These are phyloP conservation scores for Pyrocoelia pectoralis DNA, from an alignment of 2,888 invertebrate species.

Conservation along the genomic window DNA sequence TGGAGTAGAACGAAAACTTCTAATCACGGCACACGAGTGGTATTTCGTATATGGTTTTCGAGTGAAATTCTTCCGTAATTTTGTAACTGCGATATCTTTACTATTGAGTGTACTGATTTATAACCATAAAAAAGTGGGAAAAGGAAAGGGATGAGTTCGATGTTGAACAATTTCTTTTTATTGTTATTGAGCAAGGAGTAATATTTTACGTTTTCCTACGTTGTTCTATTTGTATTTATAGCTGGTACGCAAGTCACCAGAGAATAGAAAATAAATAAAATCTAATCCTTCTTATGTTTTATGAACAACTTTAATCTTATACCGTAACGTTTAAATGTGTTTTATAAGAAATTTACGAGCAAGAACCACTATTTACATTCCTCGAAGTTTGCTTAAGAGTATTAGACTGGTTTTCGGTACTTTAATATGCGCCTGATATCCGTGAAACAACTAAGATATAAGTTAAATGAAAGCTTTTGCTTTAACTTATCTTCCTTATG, in stretches of 20 bases:
- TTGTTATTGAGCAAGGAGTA: constrained; percentile 1
- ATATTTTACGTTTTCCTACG: background rate
- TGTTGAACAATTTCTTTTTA: constrained; percentile 1
- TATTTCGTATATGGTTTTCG: background rate
- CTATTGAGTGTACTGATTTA: background rate
- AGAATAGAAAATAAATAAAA: constrained; percentile 1
- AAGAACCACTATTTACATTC: background rate
- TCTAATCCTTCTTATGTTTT: background rate
- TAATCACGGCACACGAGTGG: background rate
- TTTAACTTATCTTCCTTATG: background rate
- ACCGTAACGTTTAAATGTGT: background rate
- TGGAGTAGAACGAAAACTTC: background rate
- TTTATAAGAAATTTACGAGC: background rate
- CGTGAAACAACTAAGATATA: too few relatives aligned
- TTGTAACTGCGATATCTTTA: background rate
- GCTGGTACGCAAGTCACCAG: background rate
- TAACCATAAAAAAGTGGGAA: background rate
- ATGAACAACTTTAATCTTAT: constrained; percentile 1
- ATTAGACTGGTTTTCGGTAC: too few relatives aligned
- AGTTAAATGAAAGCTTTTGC: too few relatives aligned
- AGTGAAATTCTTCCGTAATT: background rate
- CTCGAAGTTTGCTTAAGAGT: background rate
- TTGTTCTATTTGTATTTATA: constrained; percentile 1
- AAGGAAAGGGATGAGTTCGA: background rate
- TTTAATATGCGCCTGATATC: too few relatives aligned